These are phyloP conservation scores for Neoaliturus tenellus DNA, from an alignment of 2,888 invertebrate genomes.

Conservation along the genomic window DNA sequence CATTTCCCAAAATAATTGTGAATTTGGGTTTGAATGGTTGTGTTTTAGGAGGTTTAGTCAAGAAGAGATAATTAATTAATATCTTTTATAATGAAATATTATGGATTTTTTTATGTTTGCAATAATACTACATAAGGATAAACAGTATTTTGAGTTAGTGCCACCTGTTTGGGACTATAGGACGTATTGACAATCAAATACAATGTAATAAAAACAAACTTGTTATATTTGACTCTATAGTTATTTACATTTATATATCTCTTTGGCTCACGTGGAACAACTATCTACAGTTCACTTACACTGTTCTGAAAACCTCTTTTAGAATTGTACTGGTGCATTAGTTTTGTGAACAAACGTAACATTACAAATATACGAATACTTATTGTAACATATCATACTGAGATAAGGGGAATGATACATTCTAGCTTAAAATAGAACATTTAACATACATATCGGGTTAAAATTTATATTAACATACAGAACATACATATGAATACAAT, in stretches of 20 bases:
- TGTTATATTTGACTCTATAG: conserved; percentile 16
- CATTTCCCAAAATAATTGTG: too few species aligned
- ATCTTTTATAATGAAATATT: too few species aligned
- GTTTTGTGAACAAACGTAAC: not conserved
- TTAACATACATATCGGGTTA: not conserved
- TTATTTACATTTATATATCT: conserved; percentile 25
- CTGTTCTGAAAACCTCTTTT: conserved; percentile 17
- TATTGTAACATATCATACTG: not conserved
- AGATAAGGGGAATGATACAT: not conserved
- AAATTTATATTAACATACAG: not conserved
- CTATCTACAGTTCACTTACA: conserved; percentile 9
- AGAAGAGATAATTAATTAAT: too few species aligned
- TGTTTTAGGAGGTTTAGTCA: too few species aligned
- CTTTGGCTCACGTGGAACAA: conserved; percentile 14
- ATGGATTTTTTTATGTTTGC: too few species aligned
- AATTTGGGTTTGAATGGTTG: too few species aligned
- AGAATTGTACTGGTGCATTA: conserved; percentile 33
- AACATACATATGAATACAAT: not conserved
- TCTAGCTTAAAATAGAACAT: not conserved
- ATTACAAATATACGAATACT: conserved; percentile 4
- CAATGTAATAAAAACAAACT: conserved; percentile 19
- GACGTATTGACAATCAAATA: not conserved
- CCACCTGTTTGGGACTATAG: too few species aligned
- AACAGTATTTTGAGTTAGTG: too few species aligned
- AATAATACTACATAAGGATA: too few species aligned